A percentile compares a stretch with the other conserved stretches of the same genome.
These are phyloP conservation scores for Mallotus villosus DNA, from an alignment of 2,797 vertebrate species.

Conservation along the genomic window DNA sequence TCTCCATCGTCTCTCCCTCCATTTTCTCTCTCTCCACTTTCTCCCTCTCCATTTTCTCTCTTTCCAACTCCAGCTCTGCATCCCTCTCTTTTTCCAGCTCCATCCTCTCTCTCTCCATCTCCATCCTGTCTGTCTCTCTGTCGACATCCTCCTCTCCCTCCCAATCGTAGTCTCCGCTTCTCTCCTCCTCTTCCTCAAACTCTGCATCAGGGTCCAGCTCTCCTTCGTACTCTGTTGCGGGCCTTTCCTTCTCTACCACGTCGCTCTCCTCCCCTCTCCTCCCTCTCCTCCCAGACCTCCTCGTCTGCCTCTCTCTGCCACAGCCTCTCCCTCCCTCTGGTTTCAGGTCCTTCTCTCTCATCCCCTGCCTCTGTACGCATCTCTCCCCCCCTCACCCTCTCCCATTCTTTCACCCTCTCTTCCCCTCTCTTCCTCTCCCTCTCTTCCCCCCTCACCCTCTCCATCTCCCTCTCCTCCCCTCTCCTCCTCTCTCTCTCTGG, in stretches of 20 bases:
- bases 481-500: conserved; percentile 24
- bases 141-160: conserved; percentile 50
- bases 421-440: conserved; percentile 21
- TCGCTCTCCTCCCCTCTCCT: not conserved
- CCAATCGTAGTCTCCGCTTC: conserved; percentile 64
- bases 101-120: conserved; percentile 54
- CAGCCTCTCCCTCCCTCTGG: conserved; percentile 1
- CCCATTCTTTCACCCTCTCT: conserved; percentile 25
- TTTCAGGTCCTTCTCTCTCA: conserved; percentile 4
- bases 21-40: conserved; percentile 30
- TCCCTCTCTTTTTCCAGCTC: conserved; percentile 36
- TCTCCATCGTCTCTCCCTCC: conserved; percentile 40
- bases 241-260: conserved; percentile 1
- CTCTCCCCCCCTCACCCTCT: conserved; percentile 24
- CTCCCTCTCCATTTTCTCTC: conserved; percentile 37
- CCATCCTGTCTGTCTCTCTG: conserved; percentile 15
- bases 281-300: conserved; percentile 6
- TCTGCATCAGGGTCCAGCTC: conserved; percentile 30
- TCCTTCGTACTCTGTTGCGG: conserved; percentile 10
- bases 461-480: conserved; percentile 4
- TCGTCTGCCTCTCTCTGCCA: conserved; percentile 21
- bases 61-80: conserved; percentile 37
- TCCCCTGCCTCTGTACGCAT: not conserved
- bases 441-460: conserved; percentile 5
- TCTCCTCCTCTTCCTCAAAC: conserved; percentile 50